phyloP scores from a whole-genome alignment of 1,140 invertebrate genomes.

The Lutraria rhynchaena region DNA sequence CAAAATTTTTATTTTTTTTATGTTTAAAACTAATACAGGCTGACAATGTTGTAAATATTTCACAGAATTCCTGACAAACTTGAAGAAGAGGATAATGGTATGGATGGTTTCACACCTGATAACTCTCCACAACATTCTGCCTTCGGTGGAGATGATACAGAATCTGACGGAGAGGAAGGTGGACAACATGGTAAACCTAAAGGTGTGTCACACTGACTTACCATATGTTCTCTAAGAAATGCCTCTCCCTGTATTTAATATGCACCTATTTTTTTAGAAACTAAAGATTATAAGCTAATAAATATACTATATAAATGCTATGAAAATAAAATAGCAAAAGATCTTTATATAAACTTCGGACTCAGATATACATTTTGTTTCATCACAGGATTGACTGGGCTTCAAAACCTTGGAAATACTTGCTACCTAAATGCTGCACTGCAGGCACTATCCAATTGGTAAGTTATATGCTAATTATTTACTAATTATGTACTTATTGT shows the following conservation, averaged over 20 bases:
- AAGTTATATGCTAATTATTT: too few species aligned
- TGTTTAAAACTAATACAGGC: too few species aligned
- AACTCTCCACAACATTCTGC: constrained; percentile 73
- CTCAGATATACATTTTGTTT: too few species aligned
- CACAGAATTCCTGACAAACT: constrained; percentile 57
- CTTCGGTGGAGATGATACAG: constrained; percentile 76
- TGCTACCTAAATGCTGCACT: constrained; percentile 99
- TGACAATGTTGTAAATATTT: constrained; percentile 3
- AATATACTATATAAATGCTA: too few species aligned
- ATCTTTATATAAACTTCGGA: too few species aligned
- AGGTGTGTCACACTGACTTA: constrained; percentile 79
- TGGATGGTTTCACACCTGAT: constrained; percentile 49
- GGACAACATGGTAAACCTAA: constrained; percentile 78
- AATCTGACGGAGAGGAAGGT: constrained; percentile 83
- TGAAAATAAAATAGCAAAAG: too few species aligned
- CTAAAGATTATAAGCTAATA: too few species aligned
- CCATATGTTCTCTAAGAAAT: too few species aligned
- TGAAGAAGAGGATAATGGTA: constrained; percentile 13
- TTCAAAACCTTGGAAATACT: constrained; percentile 97
- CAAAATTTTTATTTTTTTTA: too few species aligned
- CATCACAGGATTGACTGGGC: constrained; percentile 88
- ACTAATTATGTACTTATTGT: too few species aligned
- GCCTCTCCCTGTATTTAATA: too few species aligned
- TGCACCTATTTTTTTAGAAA: too few species aligned
- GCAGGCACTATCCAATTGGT: constrained; percentile 96